phyloP scores from a whole-genome alignment of 2,797 vertebrate species.

The Cossypha heuglini region DNA sequence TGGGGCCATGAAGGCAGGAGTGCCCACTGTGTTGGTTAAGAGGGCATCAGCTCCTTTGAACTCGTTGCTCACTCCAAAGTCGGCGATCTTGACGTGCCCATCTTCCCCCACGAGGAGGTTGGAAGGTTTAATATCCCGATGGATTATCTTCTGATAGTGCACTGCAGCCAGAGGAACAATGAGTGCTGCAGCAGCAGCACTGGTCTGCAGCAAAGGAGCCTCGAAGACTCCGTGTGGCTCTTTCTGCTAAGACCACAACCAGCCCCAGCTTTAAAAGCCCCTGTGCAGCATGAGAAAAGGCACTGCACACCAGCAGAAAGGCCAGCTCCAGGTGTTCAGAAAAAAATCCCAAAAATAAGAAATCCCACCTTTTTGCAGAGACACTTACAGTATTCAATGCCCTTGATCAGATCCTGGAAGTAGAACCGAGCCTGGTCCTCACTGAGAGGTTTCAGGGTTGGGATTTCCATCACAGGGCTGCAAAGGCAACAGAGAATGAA shows the following conservation, averaged over 20 bases:
- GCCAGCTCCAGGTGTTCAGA: not conserved
- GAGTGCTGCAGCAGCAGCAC: not conserved
- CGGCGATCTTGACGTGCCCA: conserved; percentile 93
- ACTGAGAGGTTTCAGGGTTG: conserved; percentile 89
- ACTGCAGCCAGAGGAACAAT: conserved; percentile 72
- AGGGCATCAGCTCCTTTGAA: conserved; percentile 95
- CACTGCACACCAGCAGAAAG: not conserved
- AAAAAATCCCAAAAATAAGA: not conserved
- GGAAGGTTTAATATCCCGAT: conserved; percentile 95
- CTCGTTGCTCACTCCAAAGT: conserved; percentile 97
- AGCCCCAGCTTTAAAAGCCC: not conserved
- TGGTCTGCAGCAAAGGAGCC: not conserved
- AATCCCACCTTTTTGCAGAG: not conserved
- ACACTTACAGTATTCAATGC: conserved; percentile 94
- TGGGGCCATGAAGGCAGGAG: conserved; percentile 94
- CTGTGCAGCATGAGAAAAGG: rapidly evolving
- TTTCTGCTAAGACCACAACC: not conserved
- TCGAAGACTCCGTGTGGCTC: rapidly evolving
- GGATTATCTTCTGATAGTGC: conserved; percentile 98
- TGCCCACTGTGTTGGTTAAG: conserved; percentile 94
- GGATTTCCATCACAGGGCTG: conserved; percentile 96
- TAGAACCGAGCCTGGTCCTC: conserved; percentile 96
- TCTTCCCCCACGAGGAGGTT: conserved; percentile 95
- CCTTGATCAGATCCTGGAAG: conserved; percentile 96
- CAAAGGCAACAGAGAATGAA: not conserved